Base-by-base conservation (phyloP, 2,113 vertebrate genomes). In the Pachypanchax playfairii region DNA sequence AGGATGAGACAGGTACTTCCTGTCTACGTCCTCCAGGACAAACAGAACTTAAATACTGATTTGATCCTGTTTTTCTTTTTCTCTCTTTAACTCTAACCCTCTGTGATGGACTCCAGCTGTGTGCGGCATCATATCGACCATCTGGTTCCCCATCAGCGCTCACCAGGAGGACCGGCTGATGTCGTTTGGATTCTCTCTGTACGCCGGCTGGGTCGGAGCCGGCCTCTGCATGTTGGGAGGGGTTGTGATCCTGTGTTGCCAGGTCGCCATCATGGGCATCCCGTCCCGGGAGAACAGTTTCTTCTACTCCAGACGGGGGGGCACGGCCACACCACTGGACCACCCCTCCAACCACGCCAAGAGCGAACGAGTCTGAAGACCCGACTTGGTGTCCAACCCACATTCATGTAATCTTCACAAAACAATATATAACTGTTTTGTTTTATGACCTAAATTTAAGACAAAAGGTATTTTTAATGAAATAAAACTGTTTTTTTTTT, bases 101-200 rank as follows among this genome's bases (percentile, higher is more conserved):
- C n/a, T n/a, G n/a, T n/a, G n/a, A n/a, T n/a, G n/a, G n/a, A n/a
- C n/a, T 28, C 3, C 92, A 98, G 97, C 94, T 31, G 75, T 95
- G 69, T 95, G 93, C 0, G 93, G 94, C 1, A 77, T 93, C 0
- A 89, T 98, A 0, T 94, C 96, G 0, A 98, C 95, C 0, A 89
- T 97, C 62, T 99, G 96, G 97, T 99, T 97, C 73, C 96, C 96
- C 0, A 90, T 99, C 4, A 95, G 94, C 0, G 91, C 92, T 3
- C 91, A 98, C 73, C 90, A 87, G 0, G 88, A 92, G 44, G 94
- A 95, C 52, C 90, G 91, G 57, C 93, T 99, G 29, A 94, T 98
- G 92, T 95, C 95, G 11, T 98, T 99, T 0, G 97, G 96, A 65
- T 94, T 95, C 86, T 98, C 96, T 0, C 90, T 98, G 33, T 98